These are phyloP conservation scores for Unio delphinus DNA, from an alignment of 2,888 invertebrate species.

Conservation along the genomic window DNA sequence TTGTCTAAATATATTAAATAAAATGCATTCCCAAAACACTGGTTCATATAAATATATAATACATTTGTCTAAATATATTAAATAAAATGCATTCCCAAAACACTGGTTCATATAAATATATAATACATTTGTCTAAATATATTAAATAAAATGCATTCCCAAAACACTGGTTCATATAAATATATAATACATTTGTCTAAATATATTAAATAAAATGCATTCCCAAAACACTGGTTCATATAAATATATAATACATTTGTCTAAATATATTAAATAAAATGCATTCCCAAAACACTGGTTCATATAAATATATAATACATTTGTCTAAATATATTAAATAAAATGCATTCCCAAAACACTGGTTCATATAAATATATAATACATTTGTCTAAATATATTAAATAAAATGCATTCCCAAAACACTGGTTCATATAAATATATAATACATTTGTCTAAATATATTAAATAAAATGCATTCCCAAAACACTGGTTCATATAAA, in stretches of 20 bases:
- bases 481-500: slow-evolving; percentile 1
- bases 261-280: no score
- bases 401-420: neutral
- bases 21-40: neutral
- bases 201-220: no score
- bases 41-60: neutral
- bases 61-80: no score
- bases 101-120: neutral
- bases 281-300: neutral
- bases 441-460: no score
- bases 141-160: no score
- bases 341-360: neutral
- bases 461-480: no score
- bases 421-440: neutral
- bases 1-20: no score
- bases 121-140: no score
- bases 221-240: neutral
- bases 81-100: neutral
- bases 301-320: neutral
- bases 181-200: no score
- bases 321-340: no score
- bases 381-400: no score
- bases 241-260: neutral
- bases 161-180: slow-evolving; percentile 1
- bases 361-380: neutral